These are phyloP conservation scores for Caenorhabditis plicata DNA, from an alignment of 2,888 invertebrate genomes.

Conservation along the genomic window DNA sequence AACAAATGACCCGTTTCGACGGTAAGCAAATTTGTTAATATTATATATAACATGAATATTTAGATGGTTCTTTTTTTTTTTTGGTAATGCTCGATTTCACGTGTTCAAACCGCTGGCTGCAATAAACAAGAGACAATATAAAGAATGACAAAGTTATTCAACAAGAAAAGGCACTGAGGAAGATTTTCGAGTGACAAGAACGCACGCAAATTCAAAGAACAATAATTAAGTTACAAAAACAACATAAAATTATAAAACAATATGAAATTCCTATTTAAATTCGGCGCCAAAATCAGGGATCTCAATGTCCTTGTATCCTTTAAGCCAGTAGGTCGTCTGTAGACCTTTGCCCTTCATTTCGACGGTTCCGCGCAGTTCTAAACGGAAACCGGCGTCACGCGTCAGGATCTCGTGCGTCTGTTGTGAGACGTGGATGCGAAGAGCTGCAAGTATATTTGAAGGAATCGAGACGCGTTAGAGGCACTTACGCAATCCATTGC, in stretches of 20 bases:
- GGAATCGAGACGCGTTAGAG: slow-evolving; percentile 3
- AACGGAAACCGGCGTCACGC: slow-evolving; percentile 58
- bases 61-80: too few relatives aligned
- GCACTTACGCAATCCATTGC: slow-evolving; percentile 65
- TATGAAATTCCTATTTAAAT: slow-evolving; percentile 23
- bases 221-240: not conserved
- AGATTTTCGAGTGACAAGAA: not conserved
- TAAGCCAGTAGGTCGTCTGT: slow-evolving; percentile 65
- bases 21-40: too few relatives aligned
- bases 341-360: slow-evolving; percentile 65
- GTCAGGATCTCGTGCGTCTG: slow-evolving; percentile 60
- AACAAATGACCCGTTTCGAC: too few relatives aligned
- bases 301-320: slow-evolving; percentile 58
- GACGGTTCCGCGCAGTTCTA: slow-evolving; percentile 64
- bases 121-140: slow-evolving; percentile 1
- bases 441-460: slow-evolving; percentile 50
- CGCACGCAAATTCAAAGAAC: not conserved
- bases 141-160: not conserved
- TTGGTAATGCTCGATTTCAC: too few relatives aligned
- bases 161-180: not conserved
- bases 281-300: slow-evolving; percentile 65
- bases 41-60: too few relatives aligned
- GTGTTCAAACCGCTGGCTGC: too few relatives aligned
- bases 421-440: slow-evolving; percentile 64
- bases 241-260: slow-evolving; percentile 13